phyloP scores from a whole-genome alignment of 2,113 vertebrate species.

The Rhynchopsitta pachyrhyncha region DNA sequence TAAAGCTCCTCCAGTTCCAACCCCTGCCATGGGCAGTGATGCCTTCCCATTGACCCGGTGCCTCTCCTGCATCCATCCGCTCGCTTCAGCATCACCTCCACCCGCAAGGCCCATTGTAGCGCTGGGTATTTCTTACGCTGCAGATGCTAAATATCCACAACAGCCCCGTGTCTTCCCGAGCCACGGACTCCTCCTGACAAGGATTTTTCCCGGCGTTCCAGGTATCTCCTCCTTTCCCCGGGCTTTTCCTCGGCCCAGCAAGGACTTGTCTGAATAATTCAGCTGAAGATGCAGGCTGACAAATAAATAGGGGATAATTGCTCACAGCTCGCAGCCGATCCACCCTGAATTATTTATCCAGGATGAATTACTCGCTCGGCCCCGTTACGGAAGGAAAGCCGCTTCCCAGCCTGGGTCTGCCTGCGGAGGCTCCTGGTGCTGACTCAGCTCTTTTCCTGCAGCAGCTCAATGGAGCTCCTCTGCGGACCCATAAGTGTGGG shows the following conservation, averaged over 20 bases:
- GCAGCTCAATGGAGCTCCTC: neutral
- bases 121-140: neutral
- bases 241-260: neutral
- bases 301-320: slow-evolving; percentile 15
- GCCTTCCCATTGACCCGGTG: neutral
- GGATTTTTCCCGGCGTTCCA: neutral
- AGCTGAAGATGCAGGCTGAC: neutral
- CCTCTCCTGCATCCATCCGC: neutral
- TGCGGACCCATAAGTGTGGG: accelerated
- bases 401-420: slow-evolving; percentile 24
- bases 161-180: accelerated
- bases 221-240: neutral
- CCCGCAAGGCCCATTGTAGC: accelerated
- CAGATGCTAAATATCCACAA: neutral
- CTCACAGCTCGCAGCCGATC: neutral
- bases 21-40: neutral
- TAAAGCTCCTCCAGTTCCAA: neutral
- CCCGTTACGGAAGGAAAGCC: neutral
- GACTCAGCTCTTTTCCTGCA: neutral
- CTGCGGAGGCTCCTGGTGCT: neutral
- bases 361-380: slow-evolving; percentile 1
- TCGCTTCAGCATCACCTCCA: neutral
- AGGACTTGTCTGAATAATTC: slow-evolving; percentile 5
- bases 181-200: accelerated
- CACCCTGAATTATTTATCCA: slow-evolving; percentile 20